A percentile compares a stretch with the other conserved stretches of the same genome.
Conservation (phyloP, 2,797 vertebrate genomes). For the Leptodactylus fallax region DNA sequence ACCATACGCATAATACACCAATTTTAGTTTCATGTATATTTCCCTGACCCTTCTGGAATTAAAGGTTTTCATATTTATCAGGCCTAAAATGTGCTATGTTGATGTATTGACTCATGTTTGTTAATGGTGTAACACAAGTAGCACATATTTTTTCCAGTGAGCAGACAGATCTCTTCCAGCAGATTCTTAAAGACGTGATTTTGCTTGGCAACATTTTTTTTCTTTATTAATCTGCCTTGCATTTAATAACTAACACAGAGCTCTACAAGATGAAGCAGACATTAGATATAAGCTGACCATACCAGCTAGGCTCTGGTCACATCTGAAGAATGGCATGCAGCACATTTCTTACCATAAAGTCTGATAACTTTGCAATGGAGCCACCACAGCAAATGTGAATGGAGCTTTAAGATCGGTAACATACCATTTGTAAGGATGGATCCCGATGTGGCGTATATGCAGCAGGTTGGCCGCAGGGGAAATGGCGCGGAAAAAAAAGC, state of each 20-base stretch:
- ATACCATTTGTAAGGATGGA: no score
- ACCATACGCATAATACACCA: conserved; percentile 21
- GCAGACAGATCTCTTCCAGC: neutral
- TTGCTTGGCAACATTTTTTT: neutral
- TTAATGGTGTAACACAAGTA: neutral
- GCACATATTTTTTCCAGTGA: neutral
- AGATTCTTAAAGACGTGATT: neutral
- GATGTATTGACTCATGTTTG: conserved; percentile 11
- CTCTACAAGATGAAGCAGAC: no score
- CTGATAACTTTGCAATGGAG: neutral
- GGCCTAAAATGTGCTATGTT: neutral
- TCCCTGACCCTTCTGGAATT: neutral
- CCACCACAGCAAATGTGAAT: no score
- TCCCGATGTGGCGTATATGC: no score
- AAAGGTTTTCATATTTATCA: neutral
- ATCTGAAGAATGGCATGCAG: neutral
- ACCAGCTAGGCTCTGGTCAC: neutral
- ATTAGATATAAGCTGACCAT: neutral
- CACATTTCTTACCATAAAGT: neutral
- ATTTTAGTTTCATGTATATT: conserved; percentile 1
- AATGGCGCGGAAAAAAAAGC: no score
- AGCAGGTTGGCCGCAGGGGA: no score
- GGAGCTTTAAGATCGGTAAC: no score
- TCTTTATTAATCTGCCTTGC: no score
- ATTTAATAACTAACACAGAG: no score